phyloP scores from a whole-genome alignment of 2,888 invertebrate species.

The Andrena haemorrhoa region DNA sequence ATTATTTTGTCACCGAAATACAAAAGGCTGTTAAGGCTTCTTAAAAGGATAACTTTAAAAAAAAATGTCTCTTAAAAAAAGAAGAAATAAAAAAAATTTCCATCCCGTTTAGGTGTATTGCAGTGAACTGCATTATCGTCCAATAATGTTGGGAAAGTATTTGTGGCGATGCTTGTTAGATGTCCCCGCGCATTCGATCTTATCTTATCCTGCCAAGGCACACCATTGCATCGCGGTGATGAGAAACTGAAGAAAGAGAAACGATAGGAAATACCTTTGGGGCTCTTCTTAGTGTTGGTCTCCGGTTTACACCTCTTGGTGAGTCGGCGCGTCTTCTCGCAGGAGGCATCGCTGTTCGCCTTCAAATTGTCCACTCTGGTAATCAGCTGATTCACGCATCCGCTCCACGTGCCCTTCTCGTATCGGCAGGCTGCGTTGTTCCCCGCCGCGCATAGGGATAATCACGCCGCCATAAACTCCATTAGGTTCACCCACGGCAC shows the following conservation, averaged over 20 bases:
- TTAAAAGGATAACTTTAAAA: too few species aligned
- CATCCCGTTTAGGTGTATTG: too few species aligned
- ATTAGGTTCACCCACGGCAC: conserved; percentile 32
- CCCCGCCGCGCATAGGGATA: conserved; percentile 38
- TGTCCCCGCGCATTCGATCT: too few species aligned
- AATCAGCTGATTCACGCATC: conserved; percentile 93
- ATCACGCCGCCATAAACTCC: conserved; percentile 41
- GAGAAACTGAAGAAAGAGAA: neutral
- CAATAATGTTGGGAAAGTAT: too few species aligned
- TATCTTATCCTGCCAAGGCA: too few species aligned
- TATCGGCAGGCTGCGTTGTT: conserved; percentile 91
- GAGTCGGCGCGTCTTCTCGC: conserved; percentile 93
- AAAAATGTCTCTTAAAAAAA: too few species aligned
- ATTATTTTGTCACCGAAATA: too few species aligned
- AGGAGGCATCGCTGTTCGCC: conserved; percentile 92
- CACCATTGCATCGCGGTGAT: too few species aligned
- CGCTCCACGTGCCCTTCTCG: conserved; percentile 95
- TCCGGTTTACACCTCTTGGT: conserved; percentile 93
- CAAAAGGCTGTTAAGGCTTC: too few species aligned
- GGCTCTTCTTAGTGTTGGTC: conserved; percentile 79
- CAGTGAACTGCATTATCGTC: too few species aligned
- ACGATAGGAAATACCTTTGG: conserved; percentile 77
- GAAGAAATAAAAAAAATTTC: too few species aligned
- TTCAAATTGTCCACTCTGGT: conserved; percentile 93
- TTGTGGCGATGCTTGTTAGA: too few species aligned